A percentile compares a stretch with the other conserved stretches of the same genome.
Conservation (phyloP, 1,140 invertebrate species). For the Mya arenaria region DNA sequence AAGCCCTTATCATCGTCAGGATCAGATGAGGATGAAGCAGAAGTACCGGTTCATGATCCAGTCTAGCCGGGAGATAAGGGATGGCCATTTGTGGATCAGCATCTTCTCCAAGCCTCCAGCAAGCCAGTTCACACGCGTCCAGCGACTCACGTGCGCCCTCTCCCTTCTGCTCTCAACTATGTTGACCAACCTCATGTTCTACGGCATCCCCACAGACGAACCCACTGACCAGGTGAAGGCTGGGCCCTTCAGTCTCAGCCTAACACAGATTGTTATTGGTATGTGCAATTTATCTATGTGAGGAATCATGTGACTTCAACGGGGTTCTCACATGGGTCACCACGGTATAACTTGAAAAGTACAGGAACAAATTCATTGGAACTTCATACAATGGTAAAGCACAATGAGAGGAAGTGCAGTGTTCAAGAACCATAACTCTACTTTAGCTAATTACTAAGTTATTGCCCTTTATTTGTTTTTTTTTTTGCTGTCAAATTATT, state of each 20-base stretch:
- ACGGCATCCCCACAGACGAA: conserved; percentile 52
- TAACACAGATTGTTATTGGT: conserved; percentile 62
- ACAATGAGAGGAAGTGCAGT: too few species aligned
- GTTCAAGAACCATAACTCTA: too few species aligned
- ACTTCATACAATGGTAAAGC: too few species aligned
- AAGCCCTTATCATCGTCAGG: too few species aligned
- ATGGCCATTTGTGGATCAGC: conserved; percentile 63
- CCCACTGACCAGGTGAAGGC: conserved; percentile 33
- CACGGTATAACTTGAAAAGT: too few species aligned
- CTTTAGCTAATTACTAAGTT: too few species aligned
- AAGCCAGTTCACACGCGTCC: conserved; percentile 60
- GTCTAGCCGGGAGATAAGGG: conserved; percentile 55
- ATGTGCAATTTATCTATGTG: too few species aligned
- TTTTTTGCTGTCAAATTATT: too few species aligned
- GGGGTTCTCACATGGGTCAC: too few species aligned
- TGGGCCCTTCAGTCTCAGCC: conserved; percentile 41
- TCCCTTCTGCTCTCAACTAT: conserved; percentile 58
- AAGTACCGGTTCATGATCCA: not conserved
- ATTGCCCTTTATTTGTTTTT: too few species aligned
- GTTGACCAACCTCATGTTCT: conserved; percentile 67
- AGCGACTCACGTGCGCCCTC: conserved; percentile 63
- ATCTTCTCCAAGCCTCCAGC: conserved; percentile 53
- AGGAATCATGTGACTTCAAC: too few species aligned
- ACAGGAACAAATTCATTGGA: too few species aligned
- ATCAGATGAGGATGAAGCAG: not conserved